A percentile compares a stretch with the other conserved stretches of the same genome.
These are phyloP conservation scores for Apis laboriosa DNA, from an alignment of 1,140 invertebrate genomes.

Conservation along the genomic window DNA sequence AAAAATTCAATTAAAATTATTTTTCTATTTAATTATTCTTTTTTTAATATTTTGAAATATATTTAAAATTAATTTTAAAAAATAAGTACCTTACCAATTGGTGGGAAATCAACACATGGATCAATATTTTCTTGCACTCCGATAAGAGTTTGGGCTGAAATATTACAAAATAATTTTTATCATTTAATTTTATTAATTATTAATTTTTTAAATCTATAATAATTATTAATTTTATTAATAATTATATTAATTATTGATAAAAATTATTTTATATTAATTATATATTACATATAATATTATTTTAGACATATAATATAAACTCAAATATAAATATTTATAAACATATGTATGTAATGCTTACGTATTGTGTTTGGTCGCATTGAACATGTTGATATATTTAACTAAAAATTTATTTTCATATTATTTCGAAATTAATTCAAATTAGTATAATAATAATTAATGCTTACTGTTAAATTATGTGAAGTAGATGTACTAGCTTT, in stretches of 20 bases:
- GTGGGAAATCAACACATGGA: not conserved
- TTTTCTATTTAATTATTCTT: not conserved
- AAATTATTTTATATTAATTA: not conserved
- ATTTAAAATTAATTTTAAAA: not conserved
- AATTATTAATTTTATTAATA: too few species aligned
- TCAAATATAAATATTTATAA: too few species aligned
- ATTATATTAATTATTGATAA: too few species aligned
- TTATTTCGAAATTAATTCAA: not conserved
- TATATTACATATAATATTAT: not conserved
- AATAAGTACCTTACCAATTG: not conserved
- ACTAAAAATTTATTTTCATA: slow-evolving; percentile 16
- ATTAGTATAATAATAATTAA: not conserved
- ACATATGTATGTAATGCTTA: slow-evolving; percentile 17
- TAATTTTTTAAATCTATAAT: too few species aligned
- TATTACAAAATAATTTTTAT: not conserved
- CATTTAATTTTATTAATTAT: too few species aligned
- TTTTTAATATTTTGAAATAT: not conserved
- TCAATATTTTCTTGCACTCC: not conserved
- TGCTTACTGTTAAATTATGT: not conserved
- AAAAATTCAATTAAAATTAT: not conserved
- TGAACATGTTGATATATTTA: slow-evolving; percentile 14
- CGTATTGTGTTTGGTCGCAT: slow-evolving; percentile 34
- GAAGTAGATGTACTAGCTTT: not conserved
- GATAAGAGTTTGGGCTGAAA: not conserved
- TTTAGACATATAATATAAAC: not conserved